A percentile compares a stretch with the other conserved stretches of the same genome.
phyloP scores from a whole-genome alignment of 1,140 invertebrate species.

The Drosophila asahinai region DNA sequence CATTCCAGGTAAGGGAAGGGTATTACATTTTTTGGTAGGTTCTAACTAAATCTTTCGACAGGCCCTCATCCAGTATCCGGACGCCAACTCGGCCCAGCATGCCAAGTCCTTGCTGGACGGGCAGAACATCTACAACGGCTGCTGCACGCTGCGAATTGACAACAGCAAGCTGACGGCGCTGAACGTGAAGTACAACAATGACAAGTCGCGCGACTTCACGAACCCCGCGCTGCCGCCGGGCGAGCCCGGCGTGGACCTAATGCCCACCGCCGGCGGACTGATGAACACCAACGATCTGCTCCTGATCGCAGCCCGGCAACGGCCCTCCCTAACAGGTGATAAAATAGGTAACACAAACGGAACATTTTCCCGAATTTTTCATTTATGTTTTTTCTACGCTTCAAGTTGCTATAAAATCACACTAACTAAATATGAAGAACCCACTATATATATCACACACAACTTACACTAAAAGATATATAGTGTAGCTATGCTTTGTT shows the following conservation, averaged over 20 bases:
- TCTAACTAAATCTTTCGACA: slow-evolving; percentile 81
- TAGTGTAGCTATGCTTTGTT: slow-evolving; percentile 36
- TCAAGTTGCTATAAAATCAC: slow-evolving; percentile 28
- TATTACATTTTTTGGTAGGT: too few species aligned
- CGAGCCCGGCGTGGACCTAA: slow-evolving; percentile 90
- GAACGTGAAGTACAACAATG: slow-evolving; percentile 99
- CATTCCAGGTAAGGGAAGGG: slow-evolving; percentile 89
- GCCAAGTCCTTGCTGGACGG: slow-evolving; percentile 98
- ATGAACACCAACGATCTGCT: slow-evolving; percentile 88
- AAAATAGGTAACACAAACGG: slow-evolving; percentile 85
- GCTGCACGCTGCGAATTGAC: slow-evolving; percentile 99
- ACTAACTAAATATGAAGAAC: neutral
- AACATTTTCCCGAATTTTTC: slow-evolving; percentile 74
- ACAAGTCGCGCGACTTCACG: slow-evolving; percentile 99
- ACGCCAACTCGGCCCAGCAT: slow-evolving; percentile 97
- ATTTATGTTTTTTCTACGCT: slow-evolving; percentile 53
- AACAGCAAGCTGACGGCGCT: slow-evolving; percentile 99
- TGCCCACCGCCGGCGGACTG: slow-evolving; percentile 88
- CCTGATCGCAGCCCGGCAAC: slow-evolving; percentile 89
- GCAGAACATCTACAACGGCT: slow-evolving; percentile 99
- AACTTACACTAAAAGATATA: neutral
- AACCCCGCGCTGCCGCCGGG: slow-evolving; percentile 98
- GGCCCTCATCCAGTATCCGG: slow-evolving; percentile 99
- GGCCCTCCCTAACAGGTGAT: slow-evolving; percentile 87
- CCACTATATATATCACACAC: neutral